Base-by-base conservation (phyloP, 2,113 vertebrate species). In the Sclerurus mexicanus region DNA sequence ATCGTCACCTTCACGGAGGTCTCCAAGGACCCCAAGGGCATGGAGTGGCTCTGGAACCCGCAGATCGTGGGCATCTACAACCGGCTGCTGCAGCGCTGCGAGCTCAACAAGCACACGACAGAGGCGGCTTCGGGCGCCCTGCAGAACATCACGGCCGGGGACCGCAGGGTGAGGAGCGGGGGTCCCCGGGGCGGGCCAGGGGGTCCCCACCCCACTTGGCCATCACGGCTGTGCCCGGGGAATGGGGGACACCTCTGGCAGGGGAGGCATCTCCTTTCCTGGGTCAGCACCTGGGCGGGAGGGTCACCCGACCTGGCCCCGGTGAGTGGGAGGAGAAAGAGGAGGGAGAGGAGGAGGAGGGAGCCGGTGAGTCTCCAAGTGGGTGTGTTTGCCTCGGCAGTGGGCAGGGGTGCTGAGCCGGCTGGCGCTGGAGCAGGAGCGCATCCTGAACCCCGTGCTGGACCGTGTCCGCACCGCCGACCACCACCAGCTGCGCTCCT, bases 1-100 rank as follows among this genome's bases (percentile, higher is more conserved):
- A 94, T 98, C 2, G 97, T 98, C 89, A 98, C 98, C 46, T 98
- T 99, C 77, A 97, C 99, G 4, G 99, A 99, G 92, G 98, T 99
- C 33, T 97, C 98, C 16, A 98, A 98, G 90, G 98, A 99, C 80
- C 99, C 99, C 33, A 98, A 98, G 81, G 99, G 99, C 33, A 97
- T 99, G 10, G 99, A 99, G 97, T 99, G 99, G 99, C 98, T 99
- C 66, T 99, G 99, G 99, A 99, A 99, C 96, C 99, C 99, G 0
- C 98, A 99, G 90, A 98, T 99, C 0, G 98, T 99, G 87, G 97
- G 91, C 22, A 92, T 99, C 39, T 99, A 99, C 96, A 99, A 99
- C 92, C 91, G 92, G 15, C 97, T 99, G 69, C 98, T 99, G 80
- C 99, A 99, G 96, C 98, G 97, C 96, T 98, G 98, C 1, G 98